Base-by-base conservation (phyloP, 1,140 invertebrate genomes). In the Drosophila pallidifrons region DNA sequence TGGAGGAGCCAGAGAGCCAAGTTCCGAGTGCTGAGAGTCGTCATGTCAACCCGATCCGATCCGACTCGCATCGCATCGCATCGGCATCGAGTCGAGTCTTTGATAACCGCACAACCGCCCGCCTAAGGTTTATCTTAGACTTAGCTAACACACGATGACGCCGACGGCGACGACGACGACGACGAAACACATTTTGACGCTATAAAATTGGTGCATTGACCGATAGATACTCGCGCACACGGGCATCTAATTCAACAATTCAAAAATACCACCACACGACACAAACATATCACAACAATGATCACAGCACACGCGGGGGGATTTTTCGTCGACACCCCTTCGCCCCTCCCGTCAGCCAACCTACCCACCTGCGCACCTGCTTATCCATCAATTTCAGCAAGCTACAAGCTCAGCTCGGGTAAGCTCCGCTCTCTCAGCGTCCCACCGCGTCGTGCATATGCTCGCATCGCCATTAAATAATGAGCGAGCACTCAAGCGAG, bases 201-300 rank as follows among this genome's bases (percentile, higher is more conserved):
- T 32, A 75, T 55, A 59, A 66, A 58, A 54, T 45, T 55, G 46
- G 74, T 72, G 61, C 61, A 77, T 73, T 77, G 64, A 71, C 73
- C 73, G 73, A 75, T 75, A 75, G 52, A 64, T 70, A 75, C 35
- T 35, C 51, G 7, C 10, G 30, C 28, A 30, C 51, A 54, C 51
- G 51, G 28, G 51, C 51, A 54, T 54, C 51, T 54, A 54, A 54
- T 49, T 49, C 20, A 47, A 47, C 45, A 47, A 16, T 25, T 25
- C 49, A 4, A 52, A 3, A 52, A 52, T 16, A 28, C 8, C 20
- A 28, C 5, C 10, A 51, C 20, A 25, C 20, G 20, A 28, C 10
- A 25, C 2, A 25, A 28, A 51, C 20, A 51, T 25, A 28, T 25
- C 32, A 32, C 32, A 32, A 41, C 38, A 13, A 52, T 32, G 25